Conservation (phyloP, 2,888 invertebrate genomes). For the Gasteruption jaculator region DNA sequence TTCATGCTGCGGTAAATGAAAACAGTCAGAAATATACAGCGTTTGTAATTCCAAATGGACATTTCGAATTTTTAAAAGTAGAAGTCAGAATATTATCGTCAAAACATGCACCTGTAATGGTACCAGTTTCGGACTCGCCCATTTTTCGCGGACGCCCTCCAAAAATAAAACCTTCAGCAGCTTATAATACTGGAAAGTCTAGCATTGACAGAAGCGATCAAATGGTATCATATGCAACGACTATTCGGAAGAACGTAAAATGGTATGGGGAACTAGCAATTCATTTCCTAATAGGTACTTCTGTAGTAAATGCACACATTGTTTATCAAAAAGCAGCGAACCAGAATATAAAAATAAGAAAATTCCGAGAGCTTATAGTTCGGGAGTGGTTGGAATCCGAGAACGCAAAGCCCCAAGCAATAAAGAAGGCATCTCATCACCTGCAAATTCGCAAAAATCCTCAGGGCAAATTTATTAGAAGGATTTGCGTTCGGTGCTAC, state of each 20-base stretch:
- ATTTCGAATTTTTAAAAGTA: too few species aligned
- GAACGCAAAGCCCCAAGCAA: conserved; percentile 15
- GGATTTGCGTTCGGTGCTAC: conserved; percentile 24
- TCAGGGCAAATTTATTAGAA: conserved; percentile 23
- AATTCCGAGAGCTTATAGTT: conserved; percentile 21
- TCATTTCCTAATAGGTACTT: background rate
- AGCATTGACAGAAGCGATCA: conserved; percentile 4
- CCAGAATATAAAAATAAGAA: conserved; percentile 23
- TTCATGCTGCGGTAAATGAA: too few species aligned
- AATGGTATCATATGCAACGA: conserved; percentile 3
- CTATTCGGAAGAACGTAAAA: too few species aligned
- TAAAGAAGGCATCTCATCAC: conserved; percentile 16
- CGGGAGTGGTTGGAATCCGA: conserved; percentile 15
- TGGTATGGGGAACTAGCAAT: conserved; percentile 3
- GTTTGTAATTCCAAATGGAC: too few species aligned
- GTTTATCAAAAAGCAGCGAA: conserved; percentile 17
- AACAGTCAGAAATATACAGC: too few species aligned
- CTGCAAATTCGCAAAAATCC: conserved; percentile 17
- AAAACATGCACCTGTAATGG: conserved; percentile 7
- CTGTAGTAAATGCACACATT: conserved; percentile 6
- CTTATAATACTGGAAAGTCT: background rate
- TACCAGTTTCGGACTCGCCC: conserved; percentile 4
- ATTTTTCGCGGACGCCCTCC: background rate
- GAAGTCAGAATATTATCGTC: conserved; percentile 6
- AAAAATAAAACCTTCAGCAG: conserved; percentile 1